Conservation (phyloP, 1,140 invertebrate genomes). For the Maconellicoccus hirsutus region DNA sequence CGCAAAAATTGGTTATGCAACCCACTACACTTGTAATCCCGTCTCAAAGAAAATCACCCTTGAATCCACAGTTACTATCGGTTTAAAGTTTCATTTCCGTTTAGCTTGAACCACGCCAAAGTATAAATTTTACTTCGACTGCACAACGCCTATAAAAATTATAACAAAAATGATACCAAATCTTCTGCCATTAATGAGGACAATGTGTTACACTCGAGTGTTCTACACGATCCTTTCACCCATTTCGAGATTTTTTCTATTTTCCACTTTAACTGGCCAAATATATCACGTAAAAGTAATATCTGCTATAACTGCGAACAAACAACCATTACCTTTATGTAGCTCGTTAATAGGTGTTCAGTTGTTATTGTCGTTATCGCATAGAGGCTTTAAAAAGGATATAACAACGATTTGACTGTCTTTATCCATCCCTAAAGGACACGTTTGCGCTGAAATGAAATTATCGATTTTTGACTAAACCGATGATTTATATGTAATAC, state of each 20-base stretch:
- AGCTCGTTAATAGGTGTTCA: slow-evolving; percentile 4
- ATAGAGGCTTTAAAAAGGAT: neutral
- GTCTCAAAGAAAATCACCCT: no score
- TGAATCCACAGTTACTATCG: no score
- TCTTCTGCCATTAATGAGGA: neutral
- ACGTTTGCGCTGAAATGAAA: neutral
- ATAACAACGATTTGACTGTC: slow-evolving; percentile 4
- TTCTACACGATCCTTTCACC: neutral
- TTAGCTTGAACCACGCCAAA: neutral
- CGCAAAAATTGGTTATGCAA: no score
- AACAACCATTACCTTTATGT: slow-evolving; percentile 4
- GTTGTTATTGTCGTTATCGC: neutral
- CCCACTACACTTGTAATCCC: no score
- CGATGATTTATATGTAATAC: no score
- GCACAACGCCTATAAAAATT: neutral
- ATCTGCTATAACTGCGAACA: slow-evolving; percentile 8
- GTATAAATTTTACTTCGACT: neutral
- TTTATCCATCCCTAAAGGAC: neutral
- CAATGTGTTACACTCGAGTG: neutral
- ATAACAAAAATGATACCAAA: neutral
- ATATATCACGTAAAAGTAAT: slow-evolving; percentile 5
- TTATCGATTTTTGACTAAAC: neutral
- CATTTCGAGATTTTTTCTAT: neutral
- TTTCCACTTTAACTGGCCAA: slow-evolving; percentile 7
- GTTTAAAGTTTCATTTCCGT: no score